These are phyloP conservation scores for Cyprinodon variegatus DNA, from an alignment of 2,113 vertebrate genomes.

Conservation along the genomic window DNA sequence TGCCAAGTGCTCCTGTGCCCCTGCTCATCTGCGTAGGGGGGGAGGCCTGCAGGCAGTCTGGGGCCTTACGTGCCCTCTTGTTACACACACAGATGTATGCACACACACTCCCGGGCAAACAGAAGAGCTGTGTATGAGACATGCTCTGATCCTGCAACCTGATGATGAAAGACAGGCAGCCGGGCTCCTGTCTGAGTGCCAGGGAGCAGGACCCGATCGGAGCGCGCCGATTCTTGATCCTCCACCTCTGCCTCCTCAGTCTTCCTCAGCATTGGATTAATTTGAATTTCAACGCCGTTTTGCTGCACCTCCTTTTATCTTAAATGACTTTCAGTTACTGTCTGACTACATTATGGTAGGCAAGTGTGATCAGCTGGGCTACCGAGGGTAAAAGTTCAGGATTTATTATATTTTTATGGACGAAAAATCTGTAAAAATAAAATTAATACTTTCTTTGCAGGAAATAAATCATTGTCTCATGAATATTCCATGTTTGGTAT, in stretches of 20 bases:
- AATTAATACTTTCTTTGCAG: constrained; percentile 15
- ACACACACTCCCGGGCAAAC: constrained; percentile 38
- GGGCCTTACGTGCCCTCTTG: constrained; percentile 73
- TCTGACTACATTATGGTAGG: constrained; percentile 20
- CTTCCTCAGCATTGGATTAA: constrained; percentile 55
- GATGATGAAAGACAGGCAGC: constrained; percentile 78
- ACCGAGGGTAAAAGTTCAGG: constrained; percentile 22
- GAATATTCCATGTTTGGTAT: constrained; percentile 24
- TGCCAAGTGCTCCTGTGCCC: constrained; percentile 72
- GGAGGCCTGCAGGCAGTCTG: constrained; percentile 78
- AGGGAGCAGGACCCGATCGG: constrained; percentile 71
- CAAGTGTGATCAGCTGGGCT: constrained; percentile 2
- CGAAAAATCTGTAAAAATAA: not conserved
- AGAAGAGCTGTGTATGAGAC: constrained; percentile 72
- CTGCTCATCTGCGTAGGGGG: constrained; percentile 78
- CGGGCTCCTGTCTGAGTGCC: constrained; percentile 70
- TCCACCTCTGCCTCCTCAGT: constrained; percentile 53
- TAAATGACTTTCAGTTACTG: constrained; percentile 9
- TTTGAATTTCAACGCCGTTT: constrained; percentile 45
- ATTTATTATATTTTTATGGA: constrained; percentile 25
- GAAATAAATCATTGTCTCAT: not conserved
- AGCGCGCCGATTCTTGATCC: constrained; percentile 67
- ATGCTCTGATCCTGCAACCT: constrained; percentile 73
- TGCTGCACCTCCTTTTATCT: constrained; percentile 15
- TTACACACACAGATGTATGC: constrained; percentile 52